phyloP scores from a whole-genome alignment of 2,888 invertebrate genomes.

The Temnothorax ravouxi region DNA sequence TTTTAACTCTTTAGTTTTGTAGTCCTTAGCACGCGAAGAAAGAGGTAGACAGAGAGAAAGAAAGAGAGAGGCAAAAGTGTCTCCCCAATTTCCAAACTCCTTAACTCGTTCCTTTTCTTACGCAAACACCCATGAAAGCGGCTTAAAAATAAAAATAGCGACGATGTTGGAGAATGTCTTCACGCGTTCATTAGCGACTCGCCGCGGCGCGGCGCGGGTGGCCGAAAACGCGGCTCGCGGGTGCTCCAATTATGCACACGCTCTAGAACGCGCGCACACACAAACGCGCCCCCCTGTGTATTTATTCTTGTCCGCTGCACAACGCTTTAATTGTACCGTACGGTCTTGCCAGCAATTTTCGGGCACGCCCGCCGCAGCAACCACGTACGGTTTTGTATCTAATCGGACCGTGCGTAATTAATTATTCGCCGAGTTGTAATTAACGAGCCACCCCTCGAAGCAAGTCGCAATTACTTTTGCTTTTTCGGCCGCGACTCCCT shows the following conservation, averaged over 20 bases:
- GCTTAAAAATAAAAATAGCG: constrained; percentile 5
- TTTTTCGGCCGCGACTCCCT: neutral
- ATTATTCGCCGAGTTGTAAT: constrained; percentile 56
- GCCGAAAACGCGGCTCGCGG: neutral
- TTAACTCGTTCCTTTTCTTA: neutral
- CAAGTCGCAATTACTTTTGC: constrained; percentile 47
- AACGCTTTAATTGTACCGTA: constrained; percentile 40
- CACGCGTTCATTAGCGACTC: constrained; percentile 25
- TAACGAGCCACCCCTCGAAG: constrained; percentile 39
- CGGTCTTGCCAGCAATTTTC: constrained; percentile 49
- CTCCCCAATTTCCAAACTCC: neutral
- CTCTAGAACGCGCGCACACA: neutral
- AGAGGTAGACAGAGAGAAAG: neutral
- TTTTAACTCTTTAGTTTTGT: neutral
- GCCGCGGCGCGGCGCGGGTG: too few relatives aligned
- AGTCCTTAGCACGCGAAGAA: neutral
- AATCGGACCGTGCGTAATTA: constrained; percentile 56
- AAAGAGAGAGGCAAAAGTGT: neutral
- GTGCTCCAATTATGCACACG: constrained; percentile 34
- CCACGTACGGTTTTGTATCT: constrained; percentile 51
- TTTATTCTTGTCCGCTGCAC: constrained; percentile 43
- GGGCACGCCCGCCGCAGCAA: constrained; percentile 32
- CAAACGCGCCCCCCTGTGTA: neutral
- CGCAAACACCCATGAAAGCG: neutral
- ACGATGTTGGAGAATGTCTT: constrained; percentile 25